Percentiles rank a stretch among this genome's conserved stretches.
phyloP scores from a whole-genome alignment of 2,888 invertebrate genomes.

The Mycalesis mineus region DNA sequence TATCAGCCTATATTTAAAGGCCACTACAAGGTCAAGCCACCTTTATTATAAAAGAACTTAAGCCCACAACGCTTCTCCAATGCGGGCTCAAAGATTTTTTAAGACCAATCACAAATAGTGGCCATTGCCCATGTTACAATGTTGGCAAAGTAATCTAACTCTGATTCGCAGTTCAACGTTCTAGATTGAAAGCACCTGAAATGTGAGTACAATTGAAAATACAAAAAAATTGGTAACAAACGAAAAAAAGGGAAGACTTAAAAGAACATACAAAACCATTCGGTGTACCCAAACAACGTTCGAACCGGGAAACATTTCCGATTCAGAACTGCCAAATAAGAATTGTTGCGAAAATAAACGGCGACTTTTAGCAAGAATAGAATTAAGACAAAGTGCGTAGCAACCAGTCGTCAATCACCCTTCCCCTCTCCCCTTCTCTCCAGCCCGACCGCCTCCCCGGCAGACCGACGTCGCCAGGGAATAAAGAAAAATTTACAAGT shows the following conservation, averaged over 20 bases:
- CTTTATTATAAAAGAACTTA: too few relatives aligned
- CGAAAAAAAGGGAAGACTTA: not conserved
- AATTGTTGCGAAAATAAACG: conserved; percentile 17
- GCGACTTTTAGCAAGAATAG: conserved; percentile 35
- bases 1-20: too few relatives aligned
- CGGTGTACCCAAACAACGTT: not conserved
- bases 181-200: not conserved
- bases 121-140: too few relatives aligned
- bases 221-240: not conserved
- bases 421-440: conserved; percentile 10
- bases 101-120: too few relatives aligned
- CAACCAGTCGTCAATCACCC: conserved; percentile 43
- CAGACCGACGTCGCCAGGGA: conserved; percentile 18
- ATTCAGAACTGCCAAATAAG: conserved; percentile 4
- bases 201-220: not conserved
- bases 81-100: too few relatives aligned
- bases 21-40: too few relatives aligned
- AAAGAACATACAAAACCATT: not conserved
- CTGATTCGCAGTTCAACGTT: not conserved
- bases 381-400: conserved; percentile 42
- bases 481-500: conserved; percentile 33
- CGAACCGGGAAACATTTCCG: not conserved
- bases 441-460: conserved; percentile 11
- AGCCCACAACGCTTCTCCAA: too few relatives aligned
- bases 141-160: too few relatives aligned